These are phyloP conservation scores for Archilochus colubris DNA, from an alignment of 2,113 vertebrate genomes.

Conservation along the genomic window DNA sequence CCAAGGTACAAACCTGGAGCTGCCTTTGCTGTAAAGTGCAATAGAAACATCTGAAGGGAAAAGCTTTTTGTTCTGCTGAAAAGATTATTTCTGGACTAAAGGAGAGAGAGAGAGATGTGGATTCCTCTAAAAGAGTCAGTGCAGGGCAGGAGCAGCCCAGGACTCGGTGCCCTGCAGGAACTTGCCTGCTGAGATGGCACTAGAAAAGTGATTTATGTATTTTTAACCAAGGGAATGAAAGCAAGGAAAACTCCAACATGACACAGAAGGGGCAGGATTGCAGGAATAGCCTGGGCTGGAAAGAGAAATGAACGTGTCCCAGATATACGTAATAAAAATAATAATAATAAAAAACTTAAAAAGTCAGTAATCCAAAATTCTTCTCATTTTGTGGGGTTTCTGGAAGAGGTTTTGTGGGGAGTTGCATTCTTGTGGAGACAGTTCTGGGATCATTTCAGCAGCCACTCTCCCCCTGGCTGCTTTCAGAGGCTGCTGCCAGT, in stretches of 20 bases:
- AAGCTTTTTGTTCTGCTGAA: background rate
- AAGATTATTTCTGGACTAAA: background rate
- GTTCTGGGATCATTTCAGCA: background rate
- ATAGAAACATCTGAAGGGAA: rapidly evolving
- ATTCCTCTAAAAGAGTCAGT: background rate
- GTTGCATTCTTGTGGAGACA: background rate
- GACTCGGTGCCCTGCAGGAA: background rate
- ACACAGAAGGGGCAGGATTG: background rate
- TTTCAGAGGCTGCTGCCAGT: background rate
- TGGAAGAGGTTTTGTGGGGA: background rate
- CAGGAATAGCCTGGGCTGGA: background rate
- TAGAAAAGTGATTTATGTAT: background rate
- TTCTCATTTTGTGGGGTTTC: background rate
- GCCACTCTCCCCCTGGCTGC: rapidly evolving
- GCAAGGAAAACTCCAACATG: background rate
- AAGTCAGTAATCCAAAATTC: background rate
- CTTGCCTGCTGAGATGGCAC: too few relatives aligned
- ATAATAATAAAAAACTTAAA: background rate
- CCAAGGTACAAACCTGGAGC: background rate
- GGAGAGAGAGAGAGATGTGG: too few relatives aligned
- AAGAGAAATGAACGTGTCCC: background rate
- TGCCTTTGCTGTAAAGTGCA: rapidly evolving
- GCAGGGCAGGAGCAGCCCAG: background rate
- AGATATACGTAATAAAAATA: background rate
- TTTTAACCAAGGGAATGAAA: background rate